These are phyloP conservation scores for Temnothorax longispinosus DNA, from an alignment of 1,140 invertebrate genomes.

Conservation along the genomic window DNA sequence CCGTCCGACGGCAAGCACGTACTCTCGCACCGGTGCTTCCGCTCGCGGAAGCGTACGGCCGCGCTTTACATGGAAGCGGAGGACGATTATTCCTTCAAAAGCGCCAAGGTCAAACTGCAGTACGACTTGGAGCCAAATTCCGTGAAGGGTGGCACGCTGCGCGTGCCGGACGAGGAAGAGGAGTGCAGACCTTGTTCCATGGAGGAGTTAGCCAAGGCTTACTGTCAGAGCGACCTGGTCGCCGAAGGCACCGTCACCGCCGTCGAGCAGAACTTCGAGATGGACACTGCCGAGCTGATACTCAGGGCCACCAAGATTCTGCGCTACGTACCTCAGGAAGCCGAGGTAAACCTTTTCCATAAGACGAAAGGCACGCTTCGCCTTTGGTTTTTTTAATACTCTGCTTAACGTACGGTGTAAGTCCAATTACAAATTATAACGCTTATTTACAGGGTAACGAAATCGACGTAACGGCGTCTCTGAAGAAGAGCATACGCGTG, in stretches of 20 bases:
- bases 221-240: slow-evolving; percentile 93
- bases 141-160: slow-evolving; percentile 68
- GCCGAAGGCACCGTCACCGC: slow-evolving; percentile 89
- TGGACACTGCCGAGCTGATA: slow-evolving; percentile 89
- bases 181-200: slow-evolving; percentile 92
- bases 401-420: not conserved
- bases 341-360: slow-evolving; percentile 75
- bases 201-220: slow-evolving; percentile 91
- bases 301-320: slow-evolving; percentile 90
- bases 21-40: slow-evolving; percentile 87
- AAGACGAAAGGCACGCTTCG: not conserved
- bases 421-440: slow-evolving; percentile 24
- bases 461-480: slow-evolving; percentile 6
- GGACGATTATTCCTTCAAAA: slow-evolving; percentile 72
- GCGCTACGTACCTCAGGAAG: slow-evolving; percentile 84
- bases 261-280: slow-evolving; percentile 87
- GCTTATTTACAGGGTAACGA: slow-evolving; percentile 80
- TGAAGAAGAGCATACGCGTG: slow-evolving; percentile 80
- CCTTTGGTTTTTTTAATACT: not conserved
- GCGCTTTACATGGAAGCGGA: slow-evolving; percentile 91
- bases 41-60: slow-evolving; percentile 88
- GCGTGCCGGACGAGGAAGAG: slow-evolving; percentile 76
- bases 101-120: slow-evolving; percentile 87
- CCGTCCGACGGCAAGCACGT: slow-evolving; percentile 87
- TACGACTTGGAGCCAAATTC: slow-evolving; percentile 89